These are phyloP conservation scores for Camelus dromedarius DNA, from an alignment of 2,113 vertebrate species.

Conservation along the genomic window DNA sequence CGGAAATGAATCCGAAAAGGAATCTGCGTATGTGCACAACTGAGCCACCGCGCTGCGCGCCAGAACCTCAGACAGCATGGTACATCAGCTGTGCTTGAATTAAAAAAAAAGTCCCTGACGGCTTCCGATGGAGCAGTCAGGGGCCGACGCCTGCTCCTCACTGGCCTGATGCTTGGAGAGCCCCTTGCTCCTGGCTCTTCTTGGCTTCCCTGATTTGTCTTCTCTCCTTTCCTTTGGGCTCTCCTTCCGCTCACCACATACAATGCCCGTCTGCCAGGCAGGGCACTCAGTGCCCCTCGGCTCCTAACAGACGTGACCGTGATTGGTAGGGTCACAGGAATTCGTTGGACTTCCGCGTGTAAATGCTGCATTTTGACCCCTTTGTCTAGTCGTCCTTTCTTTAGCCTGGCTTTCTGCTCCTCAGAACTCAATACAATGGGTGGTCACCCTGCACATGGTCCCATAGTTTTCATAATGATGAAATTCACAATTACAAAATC, in stretches of 20 bases:
- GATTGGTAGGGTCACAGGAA: background rate
- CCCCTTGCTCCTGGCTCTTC: background rate
- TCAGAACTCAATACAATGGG: background rate
- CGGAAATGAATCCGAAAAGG: background rate
- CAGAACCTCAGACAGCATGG: background rate
- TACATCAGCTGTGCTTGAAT: background rate
- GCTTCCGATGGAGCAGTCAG: too few relatives aligned
- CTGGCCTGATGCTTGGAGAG: background rate
- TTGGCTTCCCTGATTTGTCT: background rate
- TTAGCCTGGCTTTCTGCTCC: background rate
- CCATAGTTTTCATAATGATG: background rate
- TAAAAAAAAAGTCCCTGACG: background rate
- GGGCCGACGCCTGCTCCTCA: too few relatives aligned
- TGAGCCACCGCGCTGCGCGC: too few relatives aligned
- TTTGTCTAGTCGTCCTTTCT: background rate
- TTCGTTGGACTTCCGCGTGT: background rate
- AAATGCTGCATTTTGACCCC: background rate
- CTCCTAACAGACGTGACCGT: rapidly evolving
- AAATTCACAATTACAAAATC: background rate
- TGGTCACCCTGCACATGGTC: background rate
- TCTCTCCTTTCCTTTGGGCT: background rate
- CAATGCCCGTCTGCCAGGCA: background rate
- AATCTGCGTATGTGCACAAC: too few relatives aligned
- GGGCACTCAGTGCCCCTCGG: background rate
- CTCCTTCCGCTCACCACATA: too few relatives aligned